Conservation (phyloP, 2,888 invertebrate species). For the Disparrhopalites patrizii region DNA sequence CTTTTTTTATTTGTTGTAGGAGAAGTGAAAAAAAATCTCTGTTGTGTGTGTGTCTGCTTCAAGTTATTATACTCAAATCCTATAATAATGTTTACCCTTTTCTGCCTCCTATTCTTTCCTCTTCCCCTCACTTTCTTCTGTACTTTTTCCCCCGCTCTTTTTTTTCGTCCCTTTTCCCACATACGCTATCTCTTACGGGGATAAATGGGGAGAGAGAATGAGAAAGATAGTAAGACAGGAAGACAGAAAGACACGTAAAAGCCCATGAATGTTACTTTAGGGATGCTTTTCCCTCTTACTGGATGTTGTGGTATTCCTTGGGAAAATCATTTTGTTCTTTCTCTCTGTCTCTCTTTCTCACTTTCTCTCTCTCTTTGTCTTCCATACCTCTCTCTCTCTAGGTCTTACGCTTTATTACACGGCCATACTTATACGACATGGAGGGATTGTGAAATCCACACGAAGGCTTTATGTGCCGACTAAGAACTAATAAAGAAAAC, state of each 20-base stretch:
- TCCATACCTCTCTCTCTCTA: too few relatives aligned
- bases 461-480: too few relatives aligned
- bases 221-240: not conserved
- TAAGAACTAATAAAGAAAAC: too few relatives aligned
- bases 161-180: not conserved
- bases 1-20: not conserved
- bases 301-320: not conserved
- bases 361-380: not conserved
- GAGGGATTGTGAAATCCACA: too few relatives aligned
- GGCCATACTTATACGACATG: too few relatives aligned
- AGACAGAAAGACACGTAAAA: not conserved
- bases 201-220: not conserved
- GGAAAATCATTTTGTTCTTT: not conserved
- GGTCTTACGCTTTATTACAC: too few relatives aligned
- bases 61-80: not conserved
- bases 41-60: not conserved
- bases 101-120: too few relatives aligned
- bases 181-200: not conserved
- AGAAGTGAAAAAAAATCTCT: not conserved
- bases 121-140: not conserved
- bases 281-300: not conserved
- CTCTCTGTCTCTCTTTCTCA: not conserved
- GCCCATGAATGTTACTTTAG: not conserved
- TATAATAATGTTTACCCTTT: conserved; percentile 10
- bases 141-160: not conserved